Conservation (phyloP, 92 coral and sea anemone genomes). For the Parazoanthus swiftii region DNA sequence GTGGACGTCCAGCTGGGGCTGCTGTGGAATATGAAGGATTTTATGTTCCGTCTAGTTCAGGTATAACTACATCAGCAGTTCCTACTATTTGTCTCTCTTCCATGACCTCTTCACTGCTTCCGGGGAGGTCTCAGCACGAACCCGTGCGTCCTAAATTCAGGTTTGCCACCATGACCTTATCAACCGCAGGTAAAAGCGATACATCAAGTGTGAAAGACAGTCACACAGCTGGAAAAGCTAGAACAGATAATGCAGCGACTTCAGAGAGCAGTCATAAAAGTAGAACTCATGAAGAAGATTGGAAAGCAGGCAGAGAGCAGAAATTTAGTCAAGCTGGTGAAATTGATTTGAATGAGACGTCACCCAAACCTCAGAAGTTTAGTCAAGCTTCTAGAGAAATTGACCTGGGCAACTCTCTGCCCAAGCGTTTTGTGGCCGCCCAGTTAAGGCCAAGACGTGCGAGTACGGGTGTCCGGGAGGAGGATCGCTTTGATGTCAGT, state of each 20-base stretch:
- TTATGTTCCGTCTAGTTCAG: not conserved
- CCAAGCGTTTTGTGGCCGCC: conserved; percentile 25
- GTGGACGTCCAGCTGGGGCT: not conserved
- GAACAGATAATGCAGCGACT: not conserved
- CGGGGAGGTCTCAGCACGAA: not conserved
- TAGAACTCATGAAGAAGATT: not conserved
- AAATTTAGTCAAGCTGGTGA: not conserved
- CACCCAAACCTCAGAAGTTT: conserved; percentile 9
- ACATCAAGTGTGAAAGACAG: not conserved
- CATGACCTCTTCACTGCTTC: not conserved
- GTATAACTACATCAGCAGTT: not conserved
- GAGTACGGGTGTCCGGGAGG: conserved; percentile 35
- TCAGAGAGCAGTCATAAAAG: not conserved
- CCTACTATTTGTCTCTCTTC: conserved; percentile 14
- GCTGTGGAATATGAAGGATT: not conserved
- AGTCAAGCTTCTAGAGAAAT: not conserved
- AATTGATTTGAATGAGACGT: conserved; percentile 34
- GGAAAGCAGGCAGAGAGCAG: not conserved
- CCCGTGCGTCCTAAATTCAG: conserved; percentile 4
- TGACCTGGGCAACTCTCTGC: conserved; percentile 10
- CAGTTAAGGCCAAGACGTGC: conserved; percentile 45
- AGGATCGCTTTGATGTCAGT: conserved; percentile 31
- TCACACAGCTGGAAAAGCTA: not conserved
- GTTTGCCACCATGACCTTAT: conserved; percentile 25
- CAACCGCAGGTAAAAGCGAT: not conserved